These are phyloP conservation scores for Sebastes baramenuke DNA, from an alignment of 2,797 vertebrate genomes.

Conservation along the genomic window DNA sequence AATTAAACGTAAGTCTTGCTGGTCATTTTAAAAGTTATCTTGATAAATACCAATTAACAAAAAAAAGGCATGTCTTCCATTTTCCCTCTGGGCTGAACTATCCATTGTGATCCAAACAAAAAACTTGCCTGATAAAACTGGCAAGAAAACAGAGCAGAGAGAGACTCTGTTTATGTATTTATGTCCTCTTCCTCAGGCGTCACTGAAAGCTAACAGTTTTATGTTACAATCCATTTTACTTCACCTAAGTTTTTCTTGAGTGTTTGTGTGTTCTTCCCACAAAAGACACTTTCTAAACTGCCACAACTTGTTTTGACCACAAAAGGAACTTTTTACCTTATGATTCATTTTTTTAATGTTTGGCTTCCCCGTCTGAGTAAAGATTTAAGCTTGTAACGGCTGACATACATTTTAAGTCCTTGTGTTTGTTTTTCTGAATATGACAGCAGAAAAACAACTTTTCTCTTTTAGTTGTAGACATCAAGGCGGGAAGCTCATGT, in stretches of 20 bases:
- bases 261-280: not conserved
- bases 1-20: not conserved
- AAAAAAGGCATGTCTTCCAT: not conserved
- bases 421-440: constrained; percentile 30
- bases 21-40: not conserved
- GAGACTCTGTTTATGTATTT: constrained; percentile 6
- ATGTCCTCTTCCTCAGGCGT: constrained; percentile 13
- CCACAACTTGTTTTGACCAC: constrained; percentile 11
- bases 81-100: not conserved
- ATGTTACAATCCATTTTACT: constrained; percentile 21
- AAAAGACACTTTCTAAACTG: constrained; percentile 16
- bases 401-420: constrained; percentile 24
- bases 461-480: constrained; percentile 30
- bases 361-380: constrained; percentile 4
- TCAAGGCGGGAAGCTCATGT: constrained; percentile 14
- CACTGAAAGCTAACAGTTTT: constrained; percentile 9
- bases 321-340: constrained; percentile 13
- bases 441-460: constrained; percentile 43
- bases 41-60: constrained; percentile 10
- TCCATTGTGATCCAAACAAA: not conserved
- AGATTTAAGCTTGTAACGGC: constrained; percentile 14
- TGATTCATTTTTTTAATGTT: constrained; percentile 4
- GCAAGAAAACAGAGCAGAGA: not conserved
- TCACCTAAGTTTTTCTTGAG: not conserved
- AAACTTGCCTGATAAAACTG: constrained; percentile 14